A percentile compares a stretch with the other conserved stretches of the same genome.
Conservation (phyloP, 2,113 vertebrate species). For the Limanda limanda region DNA sequence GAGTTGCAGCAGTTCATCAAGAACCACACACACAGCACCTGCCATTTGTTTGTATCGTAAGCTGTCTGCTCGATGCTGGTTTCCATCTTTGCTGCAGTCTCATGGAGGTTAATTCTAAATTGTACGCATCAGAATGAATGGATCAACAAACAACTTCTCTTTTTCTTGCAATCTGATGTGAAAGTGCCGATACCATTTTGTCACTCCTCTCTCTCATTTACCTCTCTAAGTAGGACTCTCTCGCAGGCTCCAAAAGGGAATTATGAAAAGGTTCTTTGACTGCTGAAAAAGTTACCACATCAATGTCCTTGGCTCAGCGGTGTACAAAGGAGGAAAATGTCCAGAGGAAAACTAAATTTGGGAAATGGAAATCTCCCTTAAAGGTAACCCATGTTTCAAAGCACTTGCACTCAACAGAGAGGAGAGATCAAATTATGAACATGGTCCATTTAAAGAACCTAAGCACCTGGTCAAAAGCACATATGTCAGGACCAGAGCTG, state of each 20-base stretch:
- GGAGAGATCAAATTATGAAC: background rate
- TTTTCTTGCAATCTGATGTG: background rate
- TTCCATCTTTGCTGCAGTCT: background rate
- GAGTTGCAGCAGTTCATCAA: slow-evolving; percentile 31
- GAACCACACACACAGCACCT: slow-evolving; percentile 28
- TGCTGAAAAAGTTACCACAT: slow-evolving; percentile 48
- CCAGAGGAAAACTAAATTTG: slow-evolving; percentile 10
- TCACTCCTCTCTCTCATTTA: slow-evolving; percentile 30
- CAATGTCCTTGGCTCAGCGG: slow-evolving; percentile 51
- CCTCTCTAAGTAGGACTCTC: slow-evolving; percentile 4
- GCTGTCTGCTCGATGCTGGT: background rate
- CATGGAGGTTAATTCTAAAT: slow-evolving; percentile 17
- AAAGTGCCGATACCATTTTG: slow-evolving; percentile 22
- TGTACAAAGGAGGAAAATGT: slow-evolving; percentile 47
- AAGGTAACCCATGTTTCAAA: slow-evolving; percentile 8
- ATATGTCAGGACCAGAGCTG: too few relatives aligned
- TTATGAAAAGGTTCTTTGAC: slow-evolving; percentile 56
- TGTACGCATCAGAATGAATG: background rate
- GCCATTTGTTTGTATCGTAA: slow-evolving; percentile 12
- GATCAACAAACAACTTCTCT: background rate
- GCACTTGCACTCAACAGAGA: background rate
- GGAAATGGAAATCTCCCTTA: slow-evolving; percentile 30
- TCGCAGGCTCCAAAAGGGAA: slow-evolving; percentile 16
- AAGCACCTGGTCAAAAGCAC: background rate
- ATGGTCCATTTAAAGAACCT: background rate